Base-by-base conservation (phyloP, 2,888 invertebrate species). In the Coenonympha glycerion region DNA sequence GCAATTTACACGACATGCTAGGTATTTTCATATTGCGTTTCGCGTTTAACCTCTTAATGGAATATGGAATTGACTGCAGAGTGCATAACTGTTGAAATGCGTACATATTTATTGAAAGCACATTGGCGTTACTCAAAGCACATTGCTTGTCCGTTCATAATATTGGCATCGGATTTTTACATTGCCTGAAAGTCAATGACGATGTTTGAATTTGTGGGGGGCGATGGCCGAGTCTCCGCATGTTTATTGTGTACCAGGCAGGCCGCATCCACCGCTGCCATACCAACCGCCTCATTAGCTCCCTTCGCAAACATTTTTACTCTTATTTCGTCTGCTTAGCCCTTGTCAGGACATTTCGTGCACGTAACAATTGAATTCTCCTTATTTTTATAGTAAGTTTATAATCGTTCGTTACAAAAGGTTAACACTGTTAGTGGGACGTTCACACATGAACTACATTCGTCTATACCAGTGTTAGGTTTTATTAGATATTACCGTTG, bases 281-380 rank as follows among this genome's bases (percentile, higher is more conserved):
- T 73, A 69, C 68, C 60, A 66, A 73, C 67, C 62, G 69, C 71
- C 74, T 78, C 73, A 73, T 80, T 77, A 75, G 68, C 68, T 70
- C 74, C 75, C 71, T 71, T 64, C 60, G 68, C 69, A 53, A 69
- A 65, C 69, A 58, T 68, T 76, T 81, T 81, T 80, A 68, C 66
- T 79, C 66, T 60, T 68, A 62, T 68, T 70, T 56, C 52, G 56
- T 59, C 61, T 62, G 66, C 74, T 73, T 71, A 69, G 71, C 76
- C 74, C 76, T 75, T 63, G 68, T 67, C 71, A 63, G 61, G 65
- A 67, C 63, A n/a, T 65, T 66, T 66, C 69, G 69, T 67, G 68
- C 68, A 69, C 67, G 63, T 61, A 69, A 67, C 69, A 69, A 73
- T 68, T 67, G 65, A 61, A 49, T 47, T 42, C 24, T 19, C 21